phyloP scores from a whole-genome alignment of 2,113 vertebrate genomes.

The Ceuthmochares aereus region DNA sequence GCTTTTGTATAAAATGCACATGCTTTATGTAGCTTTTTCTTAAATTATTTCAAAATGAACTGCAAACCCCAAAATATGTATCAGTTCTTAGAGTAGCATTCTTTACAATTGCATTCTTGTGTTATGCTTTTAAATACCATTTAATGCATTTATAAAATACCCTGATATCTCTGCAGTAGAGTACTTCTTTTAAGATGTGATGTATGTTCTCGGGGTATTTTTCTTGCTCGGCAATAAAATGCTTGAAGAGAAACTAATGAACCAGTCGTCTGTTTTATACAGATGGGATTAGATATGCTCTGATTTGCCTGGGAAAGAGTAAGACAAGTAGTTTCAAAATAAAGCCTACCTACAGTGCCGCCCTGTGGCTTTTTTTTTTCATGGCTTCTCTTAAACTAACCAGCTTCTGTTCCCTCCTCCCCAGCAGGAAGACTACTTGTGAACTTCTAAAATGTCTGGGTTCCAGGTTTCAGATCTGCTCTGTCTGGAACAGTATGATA shows the following conservation, averaged over 20 bases:
- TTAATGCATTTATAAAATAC: background rate
- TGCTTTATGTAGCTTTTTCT: background rate
- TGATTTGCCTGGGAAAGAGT: conserved; percentile 1
- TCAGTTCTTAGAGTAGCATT: background rate
- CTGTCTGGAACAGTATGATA: background rate
- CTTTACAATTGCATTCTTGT: background rate
- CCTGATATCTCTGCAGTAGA: background rate
- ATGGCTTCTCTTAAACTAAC: background rate
- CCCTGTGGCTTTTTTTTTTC: conserved; percentile 33
- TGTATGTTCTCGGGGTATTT: background rate
- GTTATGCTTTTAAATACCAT: background rate
- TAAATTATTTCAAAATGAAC: background rate
- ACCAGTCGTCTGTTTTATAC: background rate
- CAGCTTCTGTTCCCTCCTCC: background rate
- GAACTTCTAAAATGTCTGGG: background rate
- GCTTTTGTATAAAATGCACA: background rate
- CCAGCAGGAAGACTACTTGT: accelerated
- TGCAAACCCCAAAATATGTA: accelerated
- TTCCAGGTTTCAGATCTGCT: background rate
- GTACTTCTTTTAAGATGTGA: background rate
- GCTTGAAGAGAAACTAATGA: background rate
- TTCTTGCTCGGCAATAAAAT: background rate
- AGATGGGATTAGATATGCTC: background rate
- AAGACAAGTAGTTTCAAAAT: background rate
- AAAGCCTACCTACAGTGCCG: conserved; percentile 38